Evolutionary conservation across 2,797 vertebrate genomes (phyloP).

Genomic region (Rhincodon typus): DNA sequence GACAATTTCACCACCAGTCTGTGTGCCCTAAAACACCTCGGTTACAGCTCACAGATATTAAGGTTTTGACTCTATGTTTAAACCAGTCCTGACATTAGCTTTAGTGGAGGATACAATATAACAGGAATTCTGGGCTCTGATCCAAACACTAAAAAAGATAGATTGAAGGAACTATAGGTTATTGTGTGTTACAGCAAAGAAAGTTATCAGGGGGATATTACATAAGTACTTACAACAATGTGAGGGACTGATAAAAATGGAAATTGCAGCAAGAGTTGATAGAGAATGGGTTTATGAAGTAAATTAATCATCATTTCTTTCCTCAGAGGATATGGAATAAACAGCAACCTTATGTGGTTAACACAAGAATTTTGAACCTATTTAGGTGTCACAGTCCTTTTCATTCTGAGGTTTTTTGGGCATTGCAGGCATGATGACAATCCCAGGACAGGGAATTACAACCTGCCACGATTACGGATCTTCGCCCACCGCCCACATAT

Average conservation of each 20-base stretch:
- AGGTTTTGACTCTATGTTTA: neutral
- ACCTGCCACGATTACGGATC: neutral
- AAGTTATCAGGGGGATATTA: conserved; percentile 2
- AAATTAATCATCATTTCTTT: conserved; percentile 8
- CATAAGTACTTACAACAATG: neutral
- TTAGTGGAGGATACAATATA: neutral
- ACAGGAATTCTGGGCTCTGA: neutral
- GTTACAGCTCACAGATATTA: neutral
- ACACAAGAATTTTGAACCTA: neutral
- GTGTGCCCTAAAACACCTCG: no score
- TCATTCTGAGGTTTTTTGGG: neutral
- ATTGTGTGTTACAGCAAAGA: neutral
- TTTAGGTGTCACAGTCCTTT: neutral
- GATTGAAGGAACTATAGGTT: neutral
- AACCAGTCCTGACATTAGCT: neutral
- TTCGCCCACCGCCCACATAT: neutral
- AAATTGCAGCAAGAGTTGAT: neutral
- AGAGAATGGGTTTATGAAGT: neutral
- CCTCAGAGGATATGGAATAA: conserved; percentile 4
- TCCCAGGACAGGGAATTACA: neutral
- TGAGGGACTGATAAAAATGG: neutral
- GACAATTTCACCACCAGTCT: no score
- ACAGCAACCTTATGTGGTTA: neutral
- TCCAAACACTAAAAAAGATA: conserved; percentile 4
- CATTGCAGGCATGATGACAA: neutral